A percentile compares a stretch with the other conserved stretches of the same genome.
phyloP scores from a whole-genome alignment of 1,140 invertebrate genomes.

The Metaphire vulgaris region DNA sequence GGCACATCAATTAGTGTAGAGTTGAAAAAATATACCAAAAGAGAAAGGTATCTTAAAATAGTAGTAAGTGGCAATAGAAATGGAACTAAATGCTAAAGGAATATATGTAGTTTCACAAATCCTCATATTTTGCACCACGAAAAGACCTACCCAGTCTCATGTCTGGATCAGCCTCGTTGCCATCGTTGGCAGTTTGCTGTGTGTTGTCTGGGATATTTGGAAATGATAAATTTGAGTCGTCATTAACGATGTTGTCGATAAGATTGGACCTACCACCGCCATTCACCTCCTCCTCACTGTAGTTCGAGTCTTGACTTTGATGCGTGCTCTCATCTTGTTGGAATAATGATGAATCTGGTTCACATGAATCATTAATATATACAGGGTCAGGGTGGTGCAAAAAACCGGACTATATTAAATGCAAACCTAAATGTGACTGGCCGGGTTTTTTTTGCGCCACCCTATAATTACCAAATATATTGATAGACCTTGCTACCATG shows the following conservation, averaged over 20 bases:
- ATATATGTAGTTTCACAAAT: too few relatives aligned
- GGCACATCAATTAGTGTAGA: too few relatives aligned
- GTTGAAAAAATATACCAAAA: too few relatives aligned
- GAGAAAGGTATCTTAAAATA: too few relatives aligned
- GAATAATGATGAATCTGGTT: constrained; percentile 6
- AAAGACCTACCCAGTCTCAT: not conserved
- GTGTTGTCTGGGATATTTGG: not conserved
- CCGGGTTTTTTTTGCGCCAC: too few relatives aligned
- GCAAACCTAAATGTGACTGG: too few relatives aligned
- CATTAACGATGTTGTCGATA: not conserved
- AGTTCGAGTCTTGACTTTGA: constrained; percentile 28
- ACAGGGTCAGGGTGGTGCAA: too few relatives aligned
- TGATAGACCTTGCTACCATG: not conserved
- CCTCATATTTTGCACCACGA: too few relatives aligned
- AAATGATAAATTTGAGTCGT: not conserved
- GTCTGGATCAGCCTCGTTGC: not conserved
- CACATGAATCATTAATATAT: too few relatives aligned
- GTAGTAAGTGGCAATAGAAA: too few relatives aligned
- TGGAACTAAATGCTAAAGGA: too few relatives aligned
- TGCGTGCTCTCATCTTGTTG: constrained; percentile 23
- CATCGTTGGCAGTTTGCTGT: not conserved
- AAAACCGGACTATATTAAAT: too few relatives aligned
- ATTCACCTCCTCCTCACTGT: constrained; percentile 5
- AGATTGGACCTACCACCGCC: constrained; percentile 6
- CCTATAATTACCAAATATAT: not conserved